Percentiles rank a stretch among this genome's conserved stretches.
phyloP scores from a whole-genome alignment of 2,113 vertebrate species.

The Mormoops blainvillei region DNA sequence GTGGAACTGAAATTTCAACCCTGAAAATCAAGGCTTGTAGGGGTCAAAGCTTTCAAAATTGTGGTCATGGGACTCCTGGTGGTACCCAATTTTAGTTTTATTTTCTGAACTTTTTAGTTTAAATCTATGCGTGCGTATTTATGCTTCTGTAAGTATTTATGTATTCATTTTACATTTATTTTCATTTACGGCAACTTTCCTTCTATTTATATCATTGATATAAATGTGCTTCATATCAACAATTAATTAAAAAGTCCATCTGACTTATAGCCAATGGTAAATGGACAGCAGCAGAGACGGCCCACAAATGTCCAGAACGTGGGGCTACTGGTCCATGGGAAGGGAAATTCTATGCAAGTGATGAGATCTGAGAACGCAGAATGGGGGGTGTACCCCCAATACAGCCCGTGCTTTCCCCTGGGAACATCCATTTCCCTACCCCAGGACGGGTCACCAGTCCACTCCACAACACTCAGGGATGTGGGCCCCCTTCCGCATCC shows the following conservation, averaged over 20 bases:
- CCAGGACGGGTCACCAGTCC: too few relatives aligned
- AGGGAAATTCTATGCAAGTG: background rate
- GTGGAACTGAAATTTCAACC: background rate
- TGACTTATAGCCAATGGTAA: background rate
- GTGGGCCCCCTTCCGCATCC: background rate
- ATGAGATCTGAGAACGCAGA: background rate
- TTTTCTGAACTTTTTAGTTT: background rate
- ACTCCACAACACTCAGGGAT: background rate
- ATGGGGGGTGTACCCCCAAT: too few relatives aligned
- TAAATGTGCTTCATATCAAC: background rate
- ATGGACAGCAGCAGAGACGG: background rate
- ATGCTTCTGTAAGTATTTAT: background rate
- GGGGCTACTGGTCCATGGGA: background rate
- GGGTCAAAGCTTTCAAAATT: background rate
- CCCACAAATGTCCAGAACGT: background rate
- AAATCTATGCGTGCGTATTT: background rate
- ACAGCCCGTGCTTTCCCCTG: background rate
- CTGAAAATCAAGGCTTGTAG: background rate
- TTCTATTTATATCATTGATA: background rate
- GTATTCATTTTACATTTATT: background rate
- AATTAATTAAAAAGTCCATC: background rate
- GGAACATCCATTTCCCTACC: background rate
- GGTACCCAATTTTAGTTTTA: background rate
- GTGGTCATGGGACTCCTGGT: background rate
- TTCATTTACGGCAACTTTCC: background rate